Base-by-base conservation (phyloP, 2,888 invertebrate genomes). In the Eucera pruinosa region DNA sequence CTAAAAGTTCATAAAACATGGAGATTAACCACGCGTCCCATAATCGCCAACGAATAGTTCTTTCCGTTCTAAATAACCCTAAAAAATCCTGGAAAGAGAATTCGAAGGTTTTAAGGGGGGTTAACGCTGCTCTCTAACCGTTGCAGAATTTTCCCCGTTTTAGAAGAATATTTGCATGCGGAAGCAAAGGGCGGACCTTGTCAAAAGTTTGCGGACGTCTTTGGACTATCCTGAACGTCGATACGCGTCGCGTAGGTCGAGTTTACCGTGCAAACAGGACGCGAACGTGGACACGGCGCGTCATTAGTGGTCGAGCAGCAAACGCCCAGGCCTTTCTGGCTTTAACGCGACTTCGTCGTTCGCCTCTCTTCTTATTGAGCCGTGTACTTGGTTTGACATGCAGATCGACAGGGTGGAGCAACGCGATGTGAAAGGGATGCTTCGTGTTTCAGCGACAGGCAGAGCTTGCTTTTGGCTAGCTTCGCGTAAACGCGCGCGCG, bases 231-330 rank as follows among this genome's bases (percentile, higher is more conserved):
- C 65, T 64, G 69, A 66, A 62, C 55, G 52, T 18, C 39, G 45
- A 68, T 64, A 66, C 64, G 57, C 67, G 25, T 48, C 55, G 48
- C 64, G 67, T 50, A 50, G 80, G 78, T 33, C 47, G 68, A 88
- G 90, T 90, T 91, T 90, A 87, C 90, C 86, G 64, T 89, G 90
- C 87, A 90, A 91, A 91, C 91, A 91, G 83, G 79, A 83, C 83
- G 83, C 83, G 83, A 86, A 82, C 83, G 86, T 83, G 87, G 87
- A 90, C 89, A 89, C 83, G 85, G 81, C 69, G 84, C 88, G 88
- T 90, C 91, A 91, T 90, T 90, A 90, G 89, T 86, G 87, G 87
- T 83, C 79, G 83, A 83, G 84, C 84, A n/a, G 87, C 85, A 87
- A 88, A 89, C 86, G 84, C 82, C 80, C n/a, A n/a, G 71, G 70